Conservation (phyloP, 2,888 invertebrate species). For the Holacanthella duospinosa region DNA sequence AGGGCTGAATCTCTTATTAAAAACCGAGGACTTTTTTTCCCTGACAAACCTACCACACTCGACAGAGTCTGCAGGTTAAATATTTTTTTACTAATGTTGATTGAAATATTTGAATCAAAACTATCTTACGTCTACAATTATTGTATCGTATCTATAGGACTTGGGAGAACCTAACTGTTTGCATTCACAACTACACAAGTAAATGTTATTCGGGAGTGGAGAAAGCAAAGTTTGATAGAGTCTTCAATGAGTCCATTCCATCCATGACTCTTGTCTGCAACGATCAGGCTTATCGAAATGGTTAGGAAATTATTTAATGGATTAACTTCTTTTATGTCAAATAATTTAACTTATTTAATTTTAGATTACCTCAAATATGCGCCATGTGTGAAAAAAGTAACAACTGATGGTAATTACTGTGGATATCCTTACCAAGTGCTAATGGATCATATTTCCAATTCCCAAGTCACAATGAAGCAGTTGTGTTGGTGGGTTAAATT, state of each 20-base stretch:
- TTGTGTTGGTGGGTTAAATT: conserved; percentile 34
- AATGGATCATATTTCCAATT: conserved; percentile 33
- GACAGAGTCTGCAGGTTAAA: conserved; percentile 34
- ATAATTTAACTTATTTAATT: not conserved
- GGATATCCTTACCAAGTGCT: conserved; percentile 35
- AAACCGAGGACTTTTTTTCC: conserved; percentile 26
- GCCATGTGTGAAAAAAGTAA: conserved; percentile 36
- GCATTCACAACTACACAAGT: conserved; percentile 22
- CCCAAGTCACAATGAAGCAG: conserved; percentile 28
- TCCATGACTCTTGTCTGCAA: conserved; percentile 34
- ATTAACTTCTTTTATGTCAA: not conserved
- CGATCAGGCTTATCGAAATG: conserved; percentile 32
- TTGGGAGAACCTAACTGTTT: conserved; percentile 31
- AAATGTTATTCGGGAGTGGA: conserved; percentile 22
- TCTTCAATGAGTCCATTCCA: conserved; percentile 31
- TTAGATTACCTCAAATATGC: conserved; percentile 35
- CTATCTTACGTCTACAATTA: too few species aligned
- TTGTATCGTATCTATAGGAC: too few species aligned
- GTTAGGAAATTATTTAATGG: conserved; percentile 14
- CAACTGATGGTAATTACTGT: conserved; percentile 33
- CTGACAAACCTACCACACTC: conserved; percentile 21
- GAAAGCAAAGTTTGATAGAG: conserved; percentile 30
- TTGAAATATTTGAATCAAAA: too few species aligned
- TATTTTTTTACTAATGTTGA: too few species aligned
- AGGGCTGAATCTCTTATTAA: conserved; percentile 28